Conservation (phyloP, 2,888 invertebrate species). For the Helicoverpa assulta region DNA sequence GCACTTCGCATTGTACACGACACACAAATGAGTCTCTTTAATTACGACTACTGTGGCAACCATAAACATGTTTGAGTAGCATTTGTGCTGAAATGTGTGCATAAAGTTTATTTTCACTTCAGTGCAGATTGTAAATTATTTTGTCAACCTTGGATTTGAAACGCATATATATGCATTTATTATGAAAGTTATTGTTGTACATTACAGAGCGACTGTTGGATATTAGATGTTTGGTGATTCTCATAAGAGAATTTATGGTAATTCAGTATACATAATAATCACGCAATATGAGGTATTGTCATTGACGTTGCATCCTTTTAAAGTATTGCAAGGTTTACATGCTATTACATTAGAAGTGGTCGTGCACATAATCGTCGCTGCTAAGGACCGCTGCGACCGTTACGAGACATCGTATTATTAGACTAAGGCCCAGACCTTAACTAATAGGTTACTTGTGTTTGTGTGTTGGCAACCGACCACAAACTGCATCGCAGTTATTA, state of each 20-base stretch:
- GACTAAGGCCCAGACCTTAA: slow-evolving; percentile 1
- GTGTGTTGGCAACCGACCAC: slow-evolving; percentile 36
- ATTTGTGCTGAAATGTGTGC: slow-evolving; percentile 19
- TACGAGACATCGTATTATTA: slow-evolving; percentile 1
- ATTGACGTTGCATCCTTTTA: neutral
- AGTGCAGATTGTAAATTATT: slow-evolving; percentile 3
- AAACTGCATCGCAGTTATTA: slow-evolving; percentile 18
- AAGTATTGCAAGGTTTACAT: neutral
- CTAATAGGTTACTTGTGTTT: slow-evolving; percentile 14
- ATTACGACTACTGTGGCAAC: slow-evolving; percentile 20
- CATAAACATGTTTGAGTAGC: slow-evolving; percentile 32
- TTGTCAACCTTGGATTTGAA: neutral
- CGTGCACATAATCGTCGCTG: neutral
- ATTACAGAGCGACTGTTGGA: too few species aligned
- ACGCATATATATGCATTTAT: neutral
- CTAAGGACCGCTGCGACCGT: slow-evolving; percentile 15
- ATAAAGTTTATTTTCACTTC: slow-evolving; percentile 15
- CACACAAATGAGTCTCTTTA: slow-evolving; percentile 29
- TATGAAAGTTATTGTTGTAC: neutral
- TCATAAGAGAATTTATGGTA: too few species aligned
- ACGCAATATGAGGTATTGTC: too few species aligned
- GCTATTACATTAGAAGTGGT: neutral
- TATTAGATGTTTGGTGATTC: too few species aligned
- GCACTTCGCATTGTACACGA: slow-evolving; percentile 31
- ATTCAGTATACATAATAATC: too few species aligned